These are phyloP conservation scores for Netelia inedita DNA, from an alignment of 2,888 invertebrate species.

Conservation along the genomic window DNA sequence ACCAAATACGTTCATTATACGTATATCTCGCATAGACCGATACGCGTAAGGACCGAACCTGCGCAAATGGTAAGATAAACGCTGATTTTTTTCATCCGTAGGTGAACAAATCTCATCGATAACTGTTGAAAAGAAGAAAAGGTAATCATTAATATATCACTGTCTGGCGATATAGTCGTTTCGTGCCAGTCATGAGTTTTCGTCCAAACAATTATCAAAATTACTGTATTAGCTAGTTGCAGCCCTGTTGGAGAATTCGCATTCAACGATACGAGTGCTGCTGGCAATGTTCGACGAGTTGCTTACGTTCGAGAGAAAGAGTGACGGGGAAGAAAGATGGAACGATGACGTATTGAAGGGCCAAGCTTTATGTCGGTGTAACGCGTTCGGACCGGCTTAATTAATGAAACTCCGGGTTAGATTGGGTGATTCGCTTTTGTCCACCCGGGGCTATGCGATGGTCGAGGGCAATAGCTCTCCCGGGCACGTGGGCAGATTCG, in stretches of 20 bases:
- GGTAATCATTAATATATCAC: too few relatives aligned
- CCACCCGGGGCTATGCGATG: constrained; percentile 26
- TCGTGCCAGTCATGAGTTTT: too few relatives aligned
- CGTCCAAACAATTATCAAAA: too few relatives aligned
- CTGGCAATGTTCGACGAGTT: too few relatives aligned
- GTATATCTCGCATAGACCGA: constrained; percentile 7
- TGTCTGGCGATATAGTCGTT: too few relatives aligned
- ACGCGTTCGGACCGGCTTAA: constrained; percentile 40
- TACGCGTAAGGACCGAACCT: background rate
- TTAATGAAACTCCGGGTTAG: constrained; percentile 47
- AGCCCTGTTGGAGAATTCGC: too few relatives aligned
- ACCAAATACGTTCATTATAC: constrained; percentile 69
- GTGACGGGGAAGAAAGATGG: background rate
- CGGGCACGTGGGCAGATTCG: constrained; percentile 40
- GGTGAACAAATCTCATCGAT: too few relatives aligned
- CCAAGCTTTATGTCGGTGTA: constrained; percentile 49
- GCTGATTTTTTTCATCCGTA: too few relatives aligned
- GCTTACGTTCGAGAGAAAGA: background rate
- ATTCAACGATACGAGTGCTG: too few relatives aligned
- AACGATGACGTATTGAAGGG: constrained; percentile 35
- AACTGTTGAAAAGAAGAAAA: too few relatives aligned
- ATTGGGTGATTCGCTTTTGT: constrained; percentile 37
- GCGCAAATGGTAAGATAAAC: constrained; percentile 11
- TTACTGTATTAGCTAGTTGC: too few relatives aligned
- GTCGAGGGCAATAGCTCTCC: constrained; percentile 24